Evolutionary conservation across 2,888 invertebrate genomes (phyloP), one percentile per base, ranked within the genome.

Genomic region (Alloscopus bannaensis): DNA sequence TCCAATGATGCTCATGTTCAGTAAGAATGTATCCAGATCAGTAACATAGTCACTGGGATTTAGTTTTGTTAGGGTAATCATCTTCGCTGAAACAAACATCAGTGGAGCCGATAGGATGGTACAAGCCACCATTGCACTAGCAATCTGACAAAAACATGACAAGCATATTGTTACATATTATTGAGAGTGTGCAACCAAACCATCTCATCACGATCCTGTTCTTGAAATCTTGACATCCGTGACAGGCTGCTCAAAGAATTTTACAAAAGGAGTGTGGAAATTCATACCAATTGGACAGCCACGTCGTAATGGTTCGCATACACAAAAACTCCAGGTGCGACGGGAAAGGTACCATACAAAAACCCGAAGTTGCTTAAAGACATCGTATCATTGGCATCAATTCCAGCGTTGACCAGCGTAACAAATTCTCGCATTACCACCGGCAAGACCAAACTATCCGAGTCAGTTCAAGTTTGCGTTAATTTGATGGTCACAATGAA

Each of bases 1-100:
- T 1, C 95, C 93, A 2, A 94, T 91, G 60, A 96, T 93, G 84
- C 96, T 95, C 59, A 96, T 91, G 87, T 97, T 95, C 85, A 96
- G 93, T 0, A 95, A 93, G 86, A 96, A 96, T 40, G 90, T 89
- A 87, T 93, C 92, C 69, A 97, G 88, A 85, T 96, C 93, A 28
- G 91, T 91, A 0, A 94, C 91, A 87, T 94, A 97, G 87, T 95
- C 93, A 28, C 90, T 88, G 0, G 94, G 93, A 84, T 90, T 90
- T 62, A 92, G 88, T 84, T 93, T 92, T 16, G 81, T 78, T 59
- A 95, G 89, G 0, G 94, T 93, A 85, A 97, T 95, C 92, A 98
- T 93, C 90, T 96, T 95, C 0, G 97, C 96, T 0, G 98, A 97
- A 78, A 97, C 92, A 88, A 96, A 97, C 95, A 98, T 97, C 86